These are phyloP conservation scores for Oscheius sp. DNA, from an alignment of 1,140 invertebrate genomes.

Conservation along the genomic window DNA sequence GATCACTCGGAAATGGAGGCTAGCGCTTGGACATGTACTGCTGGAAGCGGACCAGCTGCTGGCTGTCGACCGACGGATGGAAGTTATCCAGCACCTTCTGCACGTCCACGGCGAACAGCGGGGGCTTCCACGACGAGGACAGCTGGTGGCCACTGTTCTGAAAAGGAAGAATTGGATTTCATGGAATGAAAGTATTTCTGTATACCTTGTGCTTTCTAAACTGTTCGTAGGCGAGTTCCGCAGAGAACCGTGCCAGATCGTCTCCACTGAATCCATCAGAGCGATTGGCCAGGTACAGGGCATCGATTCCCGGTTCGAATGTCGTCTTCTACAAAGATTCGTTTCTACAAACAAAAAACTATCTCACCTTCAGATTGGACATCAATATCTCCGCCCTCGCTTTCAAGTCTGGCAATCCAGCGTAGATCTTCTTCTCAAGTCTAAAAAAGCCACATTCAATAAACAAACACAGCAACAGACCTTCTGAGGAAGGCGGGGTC, in stretches of 20 bases:
- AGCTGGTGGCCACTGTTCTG: neutral
- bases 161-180: neutral
- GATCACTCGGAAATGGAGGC: too few species aligned
- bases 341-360: neutral
- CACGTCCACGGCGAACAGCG: neutral
- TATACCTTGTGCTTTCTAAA: conserved; percentile 9
- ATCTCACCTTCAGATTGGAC: neutral
- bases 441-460: neutral
- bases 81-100: neutral
- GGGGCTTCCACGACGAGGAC: neutral
- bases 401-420: neutral
- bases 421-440: conserved; percentile 2
- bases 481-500: conserved; percentile 20
- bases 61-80: neutral
- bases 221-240: conserved; percentile 2
- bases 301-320: neutral
- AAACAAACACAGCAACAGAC: neutral
- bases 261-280: conserved; percentile 3
- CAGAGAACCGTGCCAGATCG: neutral
- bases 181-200: neutral
- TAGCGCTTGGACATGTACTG: conserved; percentile 1
- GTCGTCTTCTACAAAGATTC: neutral
- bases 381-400: neutral
- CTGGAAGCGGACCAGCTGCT: neutral
- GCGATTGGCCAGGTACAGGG: neutral